These are phyloP conservation scores for Aphyosemion australe DNA, from an alignment of 2,113 vertebrate genomes.

Conservation along the genomic window DNA sequence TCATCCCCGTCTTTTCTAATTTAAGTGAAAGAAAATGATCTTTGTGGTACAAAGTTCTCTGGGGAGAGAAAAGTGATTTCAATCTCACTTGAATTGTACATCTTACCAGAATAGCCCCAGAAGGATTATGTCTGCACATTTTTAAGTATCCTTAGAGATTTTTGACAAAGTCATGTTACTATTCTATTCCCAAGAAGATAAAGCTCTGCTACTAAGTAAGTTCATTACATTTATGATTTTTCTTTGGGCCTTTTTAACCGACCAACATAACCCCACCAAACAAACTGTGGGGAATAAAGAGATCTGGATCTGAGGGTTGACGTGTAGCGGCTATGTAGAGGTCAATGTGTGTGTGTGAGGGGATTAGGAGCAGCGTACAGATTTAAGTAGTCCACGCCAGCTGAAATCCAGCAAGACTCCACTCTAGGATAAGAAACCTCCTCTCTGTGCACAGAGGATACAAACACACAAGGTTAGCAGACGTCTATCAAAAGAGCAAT, in stretches of 20 bases:
- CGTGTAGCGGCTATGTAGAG: constrained; percentile 42
- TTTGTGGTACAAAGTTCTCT: constrained; percentile 52
- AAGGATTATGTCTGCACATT: constrained; percentile 56
- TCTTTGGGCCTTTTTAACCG: neutral
- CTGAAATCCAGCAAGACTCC: constrained; percentile 40
- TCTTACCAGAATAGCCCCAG: constrained; percentile 36
- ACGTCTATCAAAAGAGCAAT: neutral
- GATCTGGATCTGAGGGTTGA: constrained; percentile 48
- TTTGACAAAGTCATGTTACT: constrained; percentile 6
- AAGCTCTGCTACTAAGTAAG: constrained; percentile 7
- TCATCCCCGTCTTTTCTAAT: constrained; percentile 60
- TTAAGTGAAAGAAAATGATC: constrained; percentile 62
- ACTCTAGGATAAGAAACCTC: constrained; percentile 30
- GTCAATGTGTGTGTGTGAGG: constrained; percentile 38
- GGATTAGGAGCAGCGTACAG: constrained; percentile 60
- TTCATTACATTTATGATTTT: constrained; percentile 12
- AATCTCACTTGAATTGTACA: constrained; percentile 62
- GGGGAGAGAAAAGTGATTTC: constrained; percentile 51
- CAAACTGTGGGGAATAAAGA: constrained; percentile 45
- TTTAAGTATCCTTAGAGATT: constrained; percentile 25
- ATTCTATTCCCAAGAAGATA: constrained; percentile 7
- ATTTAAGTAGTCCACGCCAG: constrained; percentile 40
- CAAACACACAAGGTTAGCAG: neutral
- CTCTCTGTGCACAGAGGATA: neutral
- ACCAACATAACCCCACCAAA: constrained; percentile 21